Evolutionary conservation across 2,888 invertebrate species (phyloP).

Genomic region (Caenorhabditis imperialis): DNA sequence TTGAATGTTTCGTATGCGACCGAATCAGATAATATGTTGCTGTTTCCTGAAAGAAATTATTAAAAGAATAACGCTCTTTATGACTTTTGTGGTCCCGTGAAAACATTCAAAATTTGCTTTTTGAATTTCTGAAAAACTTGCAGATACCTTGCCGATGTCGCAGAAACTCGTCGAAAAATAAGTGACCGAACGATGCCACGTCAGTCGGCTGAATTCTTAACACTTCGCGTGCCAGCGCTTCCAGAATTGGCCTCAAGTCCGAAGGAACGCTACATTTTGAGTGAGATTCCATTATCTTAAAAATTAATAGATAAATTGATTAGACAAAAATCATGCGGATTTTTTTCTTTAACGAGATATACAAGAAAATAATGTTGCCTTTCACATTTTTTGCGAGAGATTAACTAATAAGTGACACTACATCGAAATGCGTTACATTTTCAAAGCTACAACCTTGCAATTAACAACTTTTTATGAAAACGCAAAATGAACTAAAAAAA

Average conservation of each 20-base stretch:
- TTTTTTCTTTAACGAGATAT: too few species aligned
- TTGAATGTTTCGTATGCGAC: slow-evolving; percentile 73
- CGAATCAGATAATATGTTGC: slow-evolving; percentile 71
- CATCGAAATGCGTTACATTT: too few species aligned
- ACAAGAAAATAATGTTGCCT: too few species aligned
- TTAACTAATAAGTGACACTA: too few species aligned
- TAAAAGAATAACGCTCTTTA: too few species aligned
- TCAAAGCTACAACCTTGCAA: too few species aligned
- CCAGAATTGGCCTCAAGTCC: slow-evolving; percentile 75
- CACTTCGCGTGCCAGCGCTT: slow-evolving; percentile 66
- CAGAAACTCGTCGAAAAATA: slow-evolving; percentile 74
- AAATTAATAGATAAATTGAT: too few species aligned
- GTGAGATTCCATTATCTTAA: slow-evolving; percentile 12
- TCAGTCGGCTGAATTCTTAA: slow-evolving; percentile 71
- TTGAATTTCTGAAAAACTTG: too few species aligned
- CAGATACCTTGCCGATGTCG: slow-evolving; percentile 68
- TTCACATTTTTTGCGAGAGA: too few species aligned
- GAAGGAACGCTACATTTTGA: slow-evolving; percentile 71
- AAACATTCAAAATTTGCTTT: neutral
- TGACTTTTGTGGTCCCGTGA: neutral
- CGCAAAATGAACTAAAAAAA: too few species aligned
- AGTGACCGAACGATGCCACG: slow-evolving; percentile 68
- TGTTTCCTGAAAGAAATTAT: slow-evolving; percentile 65
- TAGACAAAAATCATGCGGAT: too few species aligned
- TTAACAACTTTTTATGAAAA: too few species aligned